Evolutionary conservation across 2,888 invertebrate genomes (phyloP), one percentile per base, ranked within the genome.

Genomic region (Nezara viridula): DNA sequence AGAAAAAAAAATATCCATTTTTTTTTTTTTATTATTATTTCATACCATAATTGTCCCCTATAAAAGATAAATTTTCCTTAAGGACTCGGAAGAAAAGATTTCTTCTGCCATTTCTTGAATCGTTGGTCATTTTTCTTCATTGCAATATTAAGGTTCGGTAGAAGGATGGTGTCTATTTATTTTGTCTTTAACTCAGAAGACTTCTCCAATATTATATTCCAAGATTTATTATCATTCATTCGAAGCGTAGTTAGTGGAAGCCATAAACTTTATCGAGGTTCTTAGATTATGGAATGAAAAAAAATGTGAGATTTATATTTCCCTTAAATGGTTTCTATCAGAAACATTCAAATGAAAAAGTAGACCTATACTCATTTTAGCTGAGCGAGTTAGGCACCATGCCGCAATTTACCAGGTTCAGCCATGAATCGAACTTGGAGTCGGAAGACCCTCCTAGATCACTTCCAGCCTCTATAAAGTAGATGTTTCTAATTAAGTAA

Each of bases 151-250:
- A 37, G 37, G 66, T 73, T 37, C 37, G 37, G 19, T 27, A 73
- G 37, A 73, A 37, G 37, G 66, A 73, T 73, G 66, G 37, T 73
- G 32, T 73, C 66, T 73, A 73, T 73, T 73, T 73, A 73, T 73
- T 37, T 73, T 73, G 66, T 73, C 66, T 73, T 73, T 73, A 37
- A 37, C 66, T 73, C 21, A 37, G 66, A 37, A 37, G 66, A 32
- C 37, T 37, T 27, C 32, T 73, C 37, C n/a, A 21, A 37, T 37
- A 73, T 73, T 73, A 73, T 37, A 37, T 37, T 37, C 19, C 37
- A 19, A 19, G 19, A 73, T 73, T 73, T 73, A 73, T 73, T 21
- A 37, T 37, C 6, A 37, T 73, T 73, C 66, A 73, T 73, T 73
- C 66, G 66, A 37, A 27, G 10, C 66, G 0, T 32, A 73, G 32